These are phyloP conservation scores for Caranx melampygus DNA, from an alignment of 2,113 vertebrate genomes.

Conservation along the genomic window DNA sequence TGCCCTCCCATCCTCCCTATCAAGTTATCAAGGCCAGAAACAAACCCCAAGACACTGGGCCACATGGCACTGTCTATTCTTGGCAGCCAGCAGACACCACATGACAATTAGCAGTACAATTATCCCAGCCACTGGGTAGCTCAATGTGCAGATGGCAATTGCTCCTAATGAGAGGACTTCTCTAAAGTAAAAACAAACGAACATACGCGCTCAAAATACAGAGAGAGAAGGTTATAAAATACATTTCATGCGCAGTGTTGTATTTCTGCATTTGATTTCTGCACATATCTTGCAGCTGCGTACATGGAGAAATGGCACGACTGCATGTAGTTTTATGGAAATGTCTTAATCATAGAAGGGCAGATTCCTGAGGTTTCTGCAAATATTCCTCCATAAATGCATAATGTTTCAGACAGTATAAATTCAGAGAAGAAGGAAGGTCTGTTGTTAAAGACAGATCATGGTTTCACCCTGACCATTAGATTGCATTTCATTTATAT, in stretches of 20 bases:
- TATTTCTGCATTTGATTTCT: constrained; percentile 5
- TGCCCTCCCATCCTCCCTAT: constrained; percentile 58
- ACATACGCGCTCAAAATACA: constrained; percentile 6
- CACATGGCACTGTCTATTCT: constrained; percentile 72
- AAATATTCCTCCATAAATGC: constrained; percentile 33
- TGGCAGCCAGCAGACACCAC: constrained; percentile 68
- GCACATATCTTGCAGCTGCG: constrained; percentile 11
- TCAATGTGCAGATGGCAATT: constrained; percentile 63
- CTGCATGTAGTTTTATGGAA: constrained; percentile 35
- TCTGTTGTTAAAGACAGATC: constrained; percentile 67
- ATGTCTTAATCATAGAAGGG: constrained; percentile 49
- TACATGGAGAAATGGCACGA: constrained; percentile 13
- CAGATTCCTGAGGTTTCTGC: constrained; percentile 61
- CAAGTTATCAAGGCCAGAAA: constrained; percentile 69
- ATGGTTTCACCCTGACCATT: constrained; percentile 67
- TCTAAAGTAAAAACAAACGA: constrained; percentile 13
- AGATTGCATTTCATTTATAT: constrained; percentile 66
- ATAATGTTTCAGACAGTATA: constrained; percentile 45
- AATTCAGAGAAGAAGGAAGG: constrained; percentile 33
- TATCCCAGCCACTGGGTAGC: constrained; percentile 68
- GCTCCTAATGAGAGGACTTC: constrained; percentile 55
- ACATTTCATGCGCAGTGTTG: not conserved
- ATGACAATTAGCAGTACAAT: constrained; percentile 75
- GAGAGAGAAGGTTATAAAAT: not conserved
- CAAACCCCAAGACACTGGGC: constrained; percentile 66